A percentile compares a stretch with the other conserved stretches of the same genome.
Conservation (phyloP, 2,113 vertebrate genomes). For the Illadopsis cleaveri region DNA sequence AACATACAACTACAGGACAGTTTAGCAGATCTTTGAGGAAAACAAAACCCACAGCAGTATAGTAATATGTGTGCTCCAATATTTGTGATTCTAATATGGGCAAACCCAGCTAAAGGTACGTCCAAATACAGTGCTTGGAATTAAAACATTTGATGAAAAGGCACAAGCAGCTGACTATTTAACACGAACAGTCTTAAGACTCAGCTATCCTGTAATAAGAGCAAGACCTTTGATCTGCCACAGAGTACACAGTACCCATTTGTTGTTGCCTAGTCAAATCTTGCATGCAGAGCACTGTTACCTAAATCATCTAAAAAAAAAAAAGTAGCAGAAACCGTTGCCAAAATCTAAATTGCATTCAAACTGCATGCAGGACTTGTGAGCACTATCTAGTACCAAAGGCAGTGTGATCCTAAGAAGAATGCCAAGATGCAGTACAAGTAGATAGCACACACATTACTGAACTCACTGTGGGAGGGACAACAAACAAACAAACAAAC, state of each 20-base stretch:
- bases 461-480: rapidly evolving
- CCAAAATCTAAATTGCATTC: not conserved
- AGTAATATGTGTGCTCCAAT: not conserved
- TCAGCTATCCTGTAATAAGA: not conserved
- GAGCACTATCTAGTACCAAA: not conserved
- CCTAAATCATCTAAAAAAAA: not conserved
- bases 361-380: not conserved
- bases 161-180: not conserved
- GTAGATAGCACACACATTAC: no score
- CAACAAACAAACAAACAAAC: not conserved
- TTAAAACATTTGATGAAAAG: not conserved
- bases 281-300: not conserved
- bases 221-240: not conserved
- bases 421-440: not conserved
- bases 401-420: not conserved
- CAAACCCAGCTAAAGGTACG: not conserved
- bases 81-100: not conserved
- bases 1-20: rapidly evolving
- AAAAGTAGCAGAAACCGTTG: not conserved
- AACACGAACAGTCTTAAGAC: not conserved
- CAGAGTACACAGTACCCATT: not conserved
- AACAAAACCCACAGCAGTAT: not conserved
- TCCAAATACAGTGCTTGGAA: not conserved
- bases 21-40: not conserved
- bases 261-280: not conserved